Percentiles rank a stretch among this genome's conserved stretches.
These are phyloP conservation scores for Chelonia mydas DNA, from an alignment of 2,797 vertebrate species.

Conservation along the genomic window DNA sequence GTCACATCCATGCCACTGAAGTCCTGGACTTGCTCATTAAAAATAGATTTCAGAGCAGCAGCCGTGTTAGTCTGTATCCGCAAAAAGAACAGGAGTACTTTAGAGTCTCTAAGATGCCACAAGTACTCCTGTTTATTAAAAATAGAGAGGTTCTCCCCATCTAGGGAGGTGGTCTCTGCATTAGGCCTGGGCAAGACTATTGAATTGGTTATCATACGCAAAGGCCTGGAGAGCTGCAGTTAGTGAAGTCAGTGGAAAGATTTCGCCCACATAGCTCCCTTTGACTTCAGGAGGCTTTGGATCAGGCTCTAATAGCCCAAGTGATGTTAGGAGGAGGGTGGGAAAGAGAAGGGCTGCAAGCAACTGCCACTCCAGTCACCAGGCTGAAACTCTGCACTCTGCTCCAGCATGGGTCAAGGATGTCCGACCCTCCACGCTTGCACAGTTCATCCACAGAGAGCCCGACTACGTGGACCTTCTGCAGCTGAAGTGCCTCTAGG, in stretches of 20 bases:
- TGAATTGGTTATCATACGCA: too few relatives aligned
- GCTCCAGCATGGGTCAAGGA: background rate
- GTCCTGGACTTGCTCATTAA: background rate
- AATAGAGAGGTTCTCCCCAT: background rate
- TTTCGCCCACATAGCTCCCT: background rate
- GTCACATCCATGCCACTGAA: background rate
- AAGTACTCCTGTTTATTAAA: background rate
- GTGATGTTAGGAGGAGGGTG: background rate
- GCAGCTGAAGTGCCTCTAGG: background rate
- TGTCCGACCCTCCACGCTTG: accelerated
- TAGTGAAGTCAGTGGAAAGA: background rate
- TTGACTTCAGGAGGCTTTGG: background rate
- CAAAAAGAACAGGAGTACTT: too few relatives aligned
- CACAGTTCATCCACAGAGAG: background rate
- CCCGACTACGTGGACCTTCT: background rate
- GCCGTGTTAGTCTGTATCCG: too few relatives aligned
- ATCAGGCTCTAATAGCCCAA: background rate
- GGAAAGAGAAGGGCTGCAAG: background rate
- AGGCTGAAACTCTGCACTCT: background rate
- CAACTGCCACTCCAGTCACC: background rate
- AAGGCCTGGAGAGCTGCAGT: background rate
- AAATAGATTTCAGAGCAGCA: background rate
- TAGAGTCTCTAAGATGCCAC: too few relatives aligned
- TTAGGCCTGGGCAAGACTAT: too few relatives aligned
- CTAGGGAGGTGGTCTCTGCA: background rate